Percentiles rank a stretch among this genome's conserved stretches.
phyloP scores from a whole-genome alignment of 1,140 invertebrate genomes.

The Sminthurinus signatus region DNA sequence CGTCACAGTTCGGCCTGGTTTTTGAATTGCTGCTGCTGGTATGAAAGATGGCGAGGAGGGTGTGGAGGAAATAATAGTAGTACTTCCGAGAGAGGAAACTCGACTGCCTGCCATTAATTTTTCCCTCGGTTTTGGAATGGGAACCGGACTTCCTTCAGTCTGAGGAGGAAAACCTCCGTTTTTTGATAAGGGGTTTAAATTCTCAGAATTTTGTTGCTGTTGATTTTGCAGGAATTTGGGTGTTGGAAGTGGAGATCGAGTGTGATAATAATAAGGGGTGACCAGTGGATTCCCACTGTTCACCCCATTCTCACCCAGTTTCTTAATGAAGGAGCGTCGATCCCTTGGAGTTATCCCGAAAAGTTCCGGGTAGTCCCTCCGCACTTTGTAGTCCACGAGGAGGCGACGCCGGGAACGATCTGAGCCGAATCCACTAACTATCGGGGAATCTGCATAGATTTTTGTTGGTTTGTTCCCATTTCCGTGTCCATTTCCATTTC shows the following conservation, averaged over 20 bases:
- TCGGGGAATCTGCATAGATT: constrained; percentile 28
- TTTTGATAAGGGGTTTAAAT: background rate
- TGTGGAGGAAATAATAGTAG: no score
- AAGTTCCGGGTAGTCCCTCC: constrained; percentile 38
- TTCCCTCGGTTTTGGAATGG: background rate
- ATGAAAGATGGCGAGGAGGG: background rate
- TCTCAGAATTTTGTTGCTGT: background rate
- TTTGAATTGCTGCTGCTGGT: background rate
- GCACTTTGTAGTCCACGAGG: constrained; percentile 32
- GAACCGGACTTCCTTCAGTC: no score
- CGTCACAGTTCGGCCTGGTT: background rate
- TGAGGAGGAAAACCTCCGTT: background rate
- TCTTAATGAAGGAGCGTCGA: constrained; percentile 39
- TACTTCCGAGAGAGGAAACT: background rate
- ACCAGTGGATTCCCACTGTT: constrained; percentile 18
- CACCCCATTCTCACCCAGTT: constrained; percentile 17
- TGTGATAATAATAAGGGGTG: constrained; percentile 36
- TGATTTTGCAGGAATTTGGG: background rate
- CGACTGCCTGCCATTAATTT: no score
- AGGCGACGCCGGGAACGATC: constrained; percentile 24
- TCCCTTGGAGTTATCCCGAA: constrained; percentile 40
- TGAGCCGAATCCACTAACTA: constrained; percentile 25
- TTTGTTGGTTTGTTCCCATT: background rate
- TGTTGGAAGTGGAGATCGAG: constrained; percentile 16
- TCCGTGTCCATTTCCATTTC: no score